These are phyloP conservation scores for Rhinoderma darwinii DNA, from an alignment of 2,113 vertebrate genomes.

Conservation along the genomic window DNA sequence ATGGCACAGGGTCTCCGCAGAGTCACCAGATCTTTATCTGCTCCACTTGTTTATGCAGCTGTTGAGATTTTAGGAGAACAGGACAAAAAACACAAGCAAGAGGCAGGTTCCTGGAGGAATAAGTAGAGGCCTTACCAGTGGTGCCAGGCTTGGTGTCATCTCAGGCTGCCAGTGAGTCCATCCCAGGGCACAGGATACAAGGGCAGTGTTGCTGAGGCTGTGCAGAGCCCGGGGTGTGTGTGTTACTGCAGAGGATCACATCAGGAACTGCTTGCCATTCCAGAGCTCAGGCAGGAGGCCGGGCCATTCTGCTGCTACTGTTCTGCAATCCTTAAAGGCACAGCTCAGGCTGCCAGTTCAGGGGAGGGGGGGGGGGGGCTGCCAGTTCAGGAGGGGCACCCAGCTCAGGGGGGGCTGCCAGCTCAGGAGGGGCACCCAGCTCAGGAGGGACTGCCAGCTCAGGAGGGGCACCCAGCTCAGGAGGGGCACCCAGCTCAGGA, in stretches of 20 bases:
- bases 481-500: no score
- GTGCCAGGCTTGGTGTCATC: not conserved
- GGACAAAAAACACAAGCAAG: not conserved
- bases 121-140: slow-evolving; percentile 27
- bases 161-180: slow-evolving; percentile 47
- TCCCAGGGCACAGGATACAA: not conserved
- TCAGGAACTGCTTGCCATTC: slow-evolving; percentile 62
- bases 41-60: slow-evolving; percentile 62
- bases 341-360: slow-evolving; percentile 31
- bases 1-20: not conserved
- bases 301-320: slow-evolving; percentile 60
- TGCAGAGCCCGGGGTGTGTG: slow-evolving; percentile 24
- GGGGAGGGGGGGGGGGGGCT: no score
- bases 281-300: slow-evolving; percentile 58
- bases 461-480: no score
- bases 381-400: no score
- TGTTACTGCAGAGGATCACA: slow-evolving; percentile 41
- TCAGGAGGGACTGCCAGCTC: no score
- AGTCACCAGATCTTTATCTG: not conserved
- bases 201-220: slow-evolving; percentile 9
- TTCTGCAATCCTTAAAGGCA: slow-evolving; percentile 72
- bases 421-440: no score
- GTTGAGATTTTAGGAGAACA: slow-evolving; percentile 13
- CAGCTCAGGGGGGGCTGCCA: no score
- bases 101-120: not conserved